Evolutionary conservation across 35 echinoderm and acorn worm genomes (phyloP).

Genomic region (Holothuria glaberrima): DNA sequence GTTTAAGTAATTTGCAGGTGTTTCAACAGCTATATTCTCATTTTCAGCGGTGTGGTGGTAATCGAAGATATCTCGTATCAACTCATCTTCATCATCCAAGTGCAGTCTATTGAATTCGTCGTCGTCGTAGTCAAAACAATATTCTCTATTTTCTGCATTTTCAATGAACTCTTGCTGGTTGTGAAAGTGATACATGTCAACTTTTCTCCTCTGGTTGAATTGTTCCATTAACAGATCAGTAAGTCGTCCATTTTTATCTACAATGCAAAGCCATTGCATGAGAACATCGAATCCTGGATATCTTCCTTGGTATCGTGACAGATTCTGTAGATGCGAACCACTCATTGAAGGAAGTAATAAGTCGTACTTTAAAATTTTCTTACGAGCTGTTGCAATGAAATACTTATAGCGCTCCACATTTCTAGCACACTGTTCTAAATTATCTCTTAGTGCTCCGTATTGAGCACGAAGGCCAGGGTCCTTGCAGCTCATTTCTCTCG

Average conservation of each 20-base stretch:
- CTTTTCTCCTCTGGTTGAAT: not conserved
- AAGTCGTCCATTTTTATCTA: not conserved
- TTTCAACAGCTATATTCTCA: slow-evolving; percentile 25
- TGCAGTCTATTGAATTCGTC: slow-evolving; percentile 18
- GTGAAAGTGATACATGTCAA: not conserved
- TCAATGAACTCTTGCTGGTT: not conserved
- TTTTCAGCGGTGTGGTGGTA: not conserved
- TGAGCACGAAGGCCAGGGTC: not conserved
- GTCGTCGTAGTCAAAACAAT: not conserved
- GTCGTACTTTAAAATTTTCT: not conserved
- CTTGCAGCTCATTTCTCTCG: not conserved
- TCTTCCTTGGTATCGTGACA: not conserved
- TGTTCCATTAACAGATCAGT: not conserved
- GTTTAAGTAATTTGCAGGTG: too few relatives aligned
- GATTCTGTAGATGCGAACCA: not conserved
- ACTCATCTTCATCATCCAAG: slow-evolving; percentile 47
- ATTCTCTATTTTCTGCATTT: not conserved
- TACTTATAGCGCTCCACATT: slow-evolving; percentile 44
- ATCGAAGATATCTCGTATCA: not conserved
- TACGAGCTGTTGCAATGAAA: not conserved
- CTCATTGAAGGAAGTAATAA: not conserved
- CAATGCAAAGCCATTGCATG: not conserved
- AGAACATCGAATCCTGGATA: not conserved
- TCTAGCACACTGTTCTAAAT: slow-evolving; percentile 1
- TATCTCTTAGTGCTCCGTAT: not conserved